Conservation (phyloP, 2,113 vertebrate species). For the Tringa solitaria region DNA sequence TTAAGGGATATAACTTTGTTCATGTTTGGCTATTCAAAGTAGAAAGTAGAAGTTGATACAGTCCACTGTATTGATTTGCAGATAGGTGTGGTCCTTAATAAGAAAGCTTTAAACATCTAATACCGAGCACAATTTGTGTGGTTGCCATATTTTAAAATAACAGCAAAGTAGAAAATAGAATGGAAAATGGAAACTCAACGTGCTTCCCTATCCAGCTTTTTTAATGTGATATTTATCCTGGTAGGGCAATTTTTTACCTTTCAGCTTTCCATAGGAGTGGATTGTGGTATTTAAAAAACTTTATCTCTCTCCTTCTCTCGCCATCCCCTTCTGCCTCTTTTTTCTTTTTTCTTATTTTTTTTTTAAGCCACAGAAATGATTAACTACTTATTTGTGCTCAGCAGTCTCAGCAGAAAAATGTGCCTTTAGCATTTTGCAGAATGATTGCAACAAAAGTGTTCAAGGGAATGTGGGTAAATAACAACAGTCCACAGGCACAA, state of each 20-base stretch:
- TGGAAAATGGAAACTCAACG: neutral
- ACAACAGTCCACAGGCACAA: neutral
- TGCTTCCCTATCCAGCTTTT: neutral
- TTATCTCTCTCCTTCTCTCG: neutral
- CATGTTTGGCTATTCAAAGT: neutral
- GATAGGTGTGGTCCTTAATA: neutral
- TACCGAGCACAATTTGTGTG: neutral
- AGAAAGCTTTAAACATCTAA: neutral
- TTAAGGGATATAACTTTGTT: neutral
- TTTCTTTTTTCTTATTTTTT: neutral
- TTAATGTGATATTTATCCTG: neutral
- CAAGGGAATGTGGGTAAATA: constrained; percentile 27
- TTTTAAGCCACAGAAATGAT: neutral
- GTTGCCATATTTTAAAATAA: neutral
- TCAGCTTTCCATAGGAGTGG: neutral
- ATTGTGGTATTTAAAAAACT: neutral
- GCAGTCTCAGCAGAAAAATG: constrained; percentile 39
- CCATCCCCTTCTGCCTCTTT: neutral
- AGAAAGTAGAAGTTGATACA: neutral
- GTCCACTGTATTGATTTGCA: neutral
- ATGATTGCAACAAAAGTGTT: constrained; percentile 33
- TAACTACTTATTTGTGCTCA: constrained; percentile 16
- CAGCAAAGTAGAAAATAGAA: neutral
- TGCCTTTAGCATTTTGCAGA: constrained; percentile 34
- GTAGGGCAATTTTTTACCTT: neutral